Evolutionary conservation across 2,888 invertebrate genomes (phyloP), one percentile per base, ranked within the genome.

Genomic region (Tipula helvola): DNA sequence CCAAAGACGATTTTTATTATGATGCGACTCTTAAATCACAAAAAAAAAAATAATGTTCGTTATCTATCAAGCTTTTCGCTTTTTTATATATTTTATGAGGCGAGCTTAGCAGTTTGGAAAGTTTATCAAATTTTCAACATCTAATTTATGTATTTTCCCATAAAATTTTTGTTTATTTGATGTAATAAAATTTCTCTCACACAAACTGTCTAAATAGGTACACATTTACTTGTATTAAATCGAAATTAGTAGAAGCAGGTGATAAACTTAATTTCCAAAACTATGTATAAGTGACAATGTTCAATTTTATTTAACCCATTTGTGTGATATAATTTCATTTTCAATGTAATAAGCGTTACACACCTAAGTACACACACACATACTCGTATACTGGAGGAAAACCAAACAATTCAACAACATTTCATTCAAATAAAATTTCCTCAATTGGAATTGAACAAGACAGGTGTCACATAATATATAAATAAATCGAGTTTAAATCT

Each of bases 161-260:
- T 71, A 71, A 71, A 71, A 28, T 71, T 52, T 28, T 28, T 71
- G 28, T 28, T 71, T 71, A 71, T 71, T 71, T 71, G 71, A 71
- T 71, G 71, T 71, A 71, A 71, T 71, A 71, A 71, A 71, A 71
- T 71, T 71, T 71, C 71, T 71, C 71, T 71, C 71, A 71, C 71
- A 71, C 71, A 28, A 71, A 28, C 28, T 28, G 16, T 71, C 28
- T 71, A 52, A 7, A n/a, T 13, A 52, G n/a, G 71, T 71, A 28
- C 5, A 71, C 10, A 71, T 28, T 28, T 28, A 28, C 28, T 28
- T 28, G 28, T 28, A 28, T 28, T 28, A 28, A 28, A 71, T 28
- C 71, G 71, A 71, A 71, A 71, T 71, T 71, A 71, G 71, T 71
- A 18, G 8, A 71, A 71, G 28, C 71, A 71, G 71, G 71, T 71